phyloP scores from a whole-genome alignment of 2,888 invertebrate species.

The Escarpia spicata region DNA sequence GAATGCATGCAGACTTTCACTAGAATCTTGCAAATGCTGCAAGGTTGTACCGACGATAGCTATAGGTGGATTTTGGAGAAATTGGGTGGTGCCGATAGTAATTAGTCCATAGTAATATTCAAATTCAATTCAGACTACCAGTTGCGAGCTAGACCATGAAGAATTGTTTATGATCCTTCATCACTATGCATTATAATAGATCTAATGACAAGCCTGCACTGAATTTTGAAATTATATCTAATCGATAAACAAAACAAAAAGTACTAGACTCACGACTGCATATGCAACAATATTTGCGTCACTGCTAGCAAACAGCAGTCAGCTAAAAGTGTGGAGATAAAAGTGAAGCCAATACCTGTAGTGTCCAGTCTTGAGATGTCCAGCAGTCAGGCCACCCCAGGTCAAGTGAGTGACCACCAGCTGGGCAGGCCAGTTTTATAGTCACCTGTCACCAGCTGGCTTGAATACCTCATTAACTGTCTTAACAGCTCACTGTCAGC shows the following conservation, averaged over 20 bases:
- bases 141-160: too few relatives aligned
- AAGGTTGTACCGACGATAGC: too few relatives aligned
- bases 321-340: background rate
- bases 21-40: too few relatives aligned
- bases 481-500: background rate
- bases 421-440: background rate
- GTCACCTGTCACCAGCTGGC: background rate
- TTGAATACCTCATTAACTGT: slow-evolving; percentile 13
- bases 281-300: background rate
- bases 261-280: background rate
- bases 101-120: too few relatives aligned
- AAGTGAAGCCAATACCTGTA: background rate
- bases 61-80: too few relatives aligned
- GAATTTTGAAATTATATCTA: background rate
- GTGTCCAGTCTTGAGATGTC: background rate
- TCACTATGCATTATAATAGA: too few relatives aligned
- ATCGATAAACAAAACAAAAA: background rate
- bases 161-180: too few relatives aligned
- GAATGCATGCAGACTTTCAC: too few relatives aligned
- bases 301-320: background rate
- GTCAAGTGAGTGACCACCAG: background rate
- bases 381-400: background rate
- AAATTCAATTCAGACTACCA: too few relatives aligned
- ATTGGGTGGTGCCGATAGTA: too few relatives aligned
- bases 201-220: too few relatives aligned